Evolutionary conservation across 2,888 invertebrate species (phyloP), one percentile per base, ranked within the genome.

Genomic region (Odontocolon sp.): DNA sequence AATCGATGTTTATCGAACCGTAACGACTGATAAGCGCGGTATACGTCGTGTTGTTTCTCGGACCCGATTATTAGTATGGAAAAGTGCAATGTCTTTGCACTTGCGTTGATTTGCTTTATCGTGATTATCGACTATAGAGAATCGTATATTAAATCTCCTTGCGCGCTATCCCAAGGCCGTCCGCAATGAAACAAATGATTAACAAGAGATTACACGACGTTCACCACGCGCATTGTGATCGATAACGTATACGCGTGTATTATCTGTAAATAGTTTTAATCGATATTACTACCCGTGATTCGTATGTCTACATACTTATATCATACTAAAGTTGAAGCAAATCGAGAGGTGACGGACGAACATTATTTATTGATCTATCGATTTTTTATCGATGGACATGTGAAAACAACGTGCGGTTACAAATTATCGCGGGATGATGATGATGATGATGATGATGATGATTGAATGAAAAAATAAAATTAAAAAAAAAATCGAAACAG

Each of bases 181-280:
- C 72, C 72, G 68, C 57, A 64, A 18, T 57, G 36, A 59, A 69
- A 77, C 72, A 68, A n/a, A 72, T 68, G 72, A 77, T 64, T 69
- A 59, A 50, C 68, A 26, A 26, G 59, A 59, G 36, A 45, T 28
- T 54, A 66, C 59, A 76, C 67, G 73, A 77, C 73, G 77, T 73
- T 77, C 73, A 77, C 73, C 78, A 77, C 81, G 78, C 78, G 75
- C 84, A 89, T 88, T 90, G 90, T 90, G 89, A 90, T 90, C 87
- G 87, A 87, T 86, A 87, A 89, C 85, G 89, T 90, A 89, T 89
- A 89, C 88, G 89, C 86, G 85, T 87, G 85, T 87, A 88, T 86
- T 88, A 89, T 87, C 83, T 90, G 89, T 90, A 89, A 87, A 90
- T 89, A 90, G 76, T 82, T 85, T 82, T 72, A 70, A 80, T 81